Percentiles rank a stretch among this genome's conserved stretches.
Conservation (phyloP, 2,113 vertebrate genomes). For the Aix galericulata region DNA sequence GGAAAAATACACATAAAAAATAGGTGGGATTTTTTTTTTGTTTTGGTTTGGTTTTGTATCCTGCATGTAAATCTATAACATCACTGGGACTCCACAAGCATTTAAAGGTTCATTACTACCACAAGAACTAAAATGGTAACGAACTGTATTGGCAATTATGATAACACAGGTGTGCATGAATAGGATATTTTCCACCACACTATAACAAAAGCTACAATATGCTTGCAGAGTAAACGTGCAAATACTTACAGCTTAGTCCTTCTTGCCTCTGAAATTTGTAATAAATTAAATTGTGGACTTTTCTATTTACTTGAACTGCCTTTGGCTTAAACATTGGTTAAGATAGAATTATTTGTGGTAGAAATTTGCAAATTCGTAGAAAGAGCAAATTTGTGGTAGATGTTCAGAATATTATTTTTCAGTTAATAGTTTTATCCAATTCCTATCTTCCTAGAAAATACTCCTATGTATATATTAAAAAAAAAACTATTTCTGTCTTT, state of each 20-base stretch:
- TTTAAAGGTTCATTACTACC: constrained; percentile 40
- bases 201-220: not conserved
- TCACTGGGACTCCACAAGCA: not conserved
- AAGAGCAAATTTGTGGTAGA: not conserved
- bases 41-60: not conserved
- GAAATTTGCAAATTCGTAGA: too few species aligned
- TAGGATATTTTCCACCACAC: constrained; percentile 17
- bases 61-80: not conserved
- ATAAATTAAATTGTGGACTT: constrained; percentile 16
- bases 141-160: constrained; percentile 49
- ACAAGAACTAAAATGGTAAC: constrained; percentile 44
- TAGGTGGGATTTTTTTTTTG: not conserved
- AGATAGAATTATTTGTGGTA: not conserved
- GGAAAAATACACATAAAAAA: constrained; percentile 1
- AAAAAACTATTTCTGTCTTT: not conserved
- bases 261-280: not conserved
- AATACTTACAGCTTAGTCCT: not conserved
- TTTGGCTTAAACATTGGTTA: constrained; percentile 40
- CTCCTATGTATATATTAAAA: not conserved
- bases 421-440: not conserved
- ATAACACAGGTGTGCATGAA: not conserved
- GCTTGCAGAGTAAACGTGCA: not conserved
- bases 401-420: not conserved
- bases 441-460: not conserved
- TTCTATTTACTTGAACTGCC: constrained; percentile 18